Base-by-base conservation (phyloP, 2,113 vertebrate species). In the Larimichthys crocea region DNA sequence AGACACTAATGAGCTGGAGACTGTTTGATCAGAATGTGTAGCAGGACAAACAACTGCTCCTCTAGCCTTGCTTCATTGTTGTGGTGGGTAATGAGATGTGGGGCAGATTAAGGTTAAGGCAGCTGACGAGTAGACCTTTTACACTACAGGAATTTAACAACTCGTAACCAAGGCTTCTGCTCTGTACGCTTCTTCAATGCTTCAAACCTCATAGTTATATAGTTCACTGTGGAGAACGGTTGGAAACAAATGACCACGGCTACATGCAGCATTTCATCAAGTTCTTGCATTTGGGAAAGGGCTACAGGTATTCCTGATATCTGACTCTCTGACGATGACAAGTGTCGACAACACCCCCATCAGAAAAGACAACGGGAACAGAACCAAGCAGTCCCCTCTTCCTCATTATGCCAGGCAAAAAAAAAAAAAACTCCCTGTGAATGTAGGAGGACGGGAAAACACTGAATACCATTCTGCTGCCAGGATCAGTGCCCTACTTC, bases 401-500 rank as follows among this genome's bases (percentile, higher is more conserved):
- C 20, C 44, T 59, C 42, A 57, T 60, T 60, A 60, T 22, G 46
- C 57, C 24, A 31, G 11, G 56, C 3, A 24, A 24, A 24, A 24
- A 24, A 24, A 24, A 24, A 12, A 10, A 73, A 29, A 29, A 11
- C 24, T 68, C n/a, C 29, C 56, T 50, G n/a, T 55, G 66, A 63
- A 29, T 31, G 48, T 10, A 24, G 24, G 10, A 68, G 29, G 29
- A 50, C 63, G 42, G 52, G 50, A 74, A 29, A 69, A 73, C 74
- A 62, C 68, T 31, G 52, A 62, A 26, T 49, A 19, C 42, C 65
- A 63, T 48, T 69, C 69, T 68, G 22, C 52, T 82, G 56, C 65
- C 60, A 79, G 74, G 24, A 61, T 78, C 75, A 74, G 50, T 74
- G 50, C 46, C 70, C 65, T 31, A 76, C 65, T 66, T 71, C 60